phyloP scores from a whole-genome alignment of 2,113 vertebrate genomes.

The Nothobranchius furzeri region DNA sequence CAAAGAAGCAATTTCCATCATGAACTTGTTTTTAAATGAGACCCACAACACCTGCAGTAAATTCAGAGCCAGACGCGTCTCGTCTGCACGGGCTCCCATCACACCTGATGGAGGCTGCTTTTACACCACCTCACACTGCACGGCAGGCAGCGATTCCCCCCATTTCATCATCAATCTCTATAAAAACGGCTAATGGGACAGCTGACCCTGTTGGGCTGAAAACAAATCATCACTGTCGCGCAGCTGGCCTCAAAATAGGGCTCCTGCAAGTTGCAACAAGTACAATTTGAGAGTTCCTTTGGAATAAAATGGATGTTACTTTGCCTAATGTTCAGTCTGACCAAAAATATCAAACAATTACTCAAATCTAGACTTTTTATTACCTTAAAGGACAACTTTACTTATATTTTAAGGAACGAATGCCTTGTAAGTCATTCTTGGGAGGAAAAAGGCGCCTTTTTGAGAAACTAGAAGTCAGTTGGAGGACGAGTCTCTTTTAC shows the following conservation, averaged over 20 bases:
- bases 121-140: too few species aligned
- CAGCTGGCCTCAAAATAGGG: background rate
- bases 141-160: conserved; percentile 8
- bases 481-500: too few species aligned
- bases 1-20: conserved; percentile 43
- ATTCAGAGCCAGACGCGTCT: conserved; percentile 19
- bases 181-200: conserved; percentile 29
- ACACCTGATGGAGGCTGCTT: background rate
- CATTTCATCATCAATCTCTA: conserved; percentile 43
- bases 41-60: conserved; percentile 43
- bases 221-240: conserved; percentile 17
- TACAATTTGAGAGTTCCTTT: background rate
- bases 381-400: too few species aligned
- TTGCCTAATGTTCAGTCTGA: background rate
- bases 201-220: conserved; percentile 31
- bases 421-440: too few species aligned
- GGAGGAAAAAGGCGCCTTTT: too few species aligned
- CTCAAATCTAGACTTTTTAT: too few species aligned
- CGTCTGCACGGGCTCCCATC: conserved; percentile 6
- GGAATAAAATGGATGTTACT: background rate
- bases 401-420: too few species aligned
- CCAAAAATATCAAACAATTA: background rate
- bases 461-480: too few species aligned
- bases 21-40: conserved; percentile 44
- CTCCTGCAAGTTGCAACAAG: conserved; percentile 4